Evolutionary conservation across 2,113 vertebrate species (phyloP).

Genomic region (Scophthalmus maximus): DNA sequence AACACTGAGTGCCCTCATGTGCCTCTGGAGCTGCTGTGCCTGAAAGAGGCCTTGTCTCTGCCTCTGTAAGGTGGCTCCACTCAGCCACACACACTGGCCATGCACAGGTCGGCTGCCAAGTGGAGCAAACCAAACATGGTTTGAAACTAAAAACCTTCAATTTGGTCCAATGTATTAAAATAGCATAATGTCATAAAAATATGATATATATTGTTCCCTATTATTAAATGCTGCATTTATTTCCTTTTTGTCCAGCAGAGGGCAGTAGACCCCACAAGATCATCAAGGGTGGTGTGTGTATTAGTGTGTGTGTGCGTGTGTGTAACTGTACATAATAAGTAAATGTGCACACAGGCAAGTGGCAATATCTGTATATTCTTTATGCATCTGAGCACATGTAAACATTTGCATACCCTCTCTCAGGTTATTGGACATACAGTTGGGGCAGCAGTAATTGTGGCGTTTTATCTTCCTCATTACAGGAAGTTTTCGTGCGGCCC

Average conservation of each 20-base stretch:
- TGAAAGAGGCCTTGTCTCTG: conserved; percentile 71
- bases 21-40: conserved; percentile 43
- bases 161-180: too few species aligned
- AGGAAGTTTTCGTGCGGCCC: conserved; percentile 47
- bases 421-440: conserved; percentile 51
- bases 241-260: conserved; percentile 61
- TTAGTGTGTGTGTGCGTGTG: background rate
- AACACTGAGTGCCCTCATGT: conserved; percentile 73
- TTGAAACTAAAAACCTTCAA: too few species aligned
- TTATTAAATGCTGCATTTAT: background rate
- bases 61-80: conserved; percentile 39
- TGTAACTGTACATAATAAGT: background rate
- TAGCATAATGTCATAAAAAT: too few species aligned
- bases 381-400: conserved; percentile 37
- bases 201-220: background rate
- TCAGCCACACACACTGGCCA: conserved; percentile 10
- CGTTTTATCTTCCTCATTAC: conserved; percentile 60
- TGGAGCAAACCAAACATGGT: background rate
- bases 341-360: background rate
- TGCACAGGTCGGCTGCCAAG: background rate
- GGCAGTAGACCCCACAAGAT: conserved; percentile 66
- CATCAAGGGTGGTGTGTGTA: background rate
- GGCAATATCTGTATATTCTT: conserved; percentile 32
- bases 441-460: conserved; percentile 54
- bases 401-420: conserved; percentile 43